Evolutionary conservation across 1,140 invertebrate species (phyloP).

Genomic region (Polypedilum vanderplanki): DNA sequence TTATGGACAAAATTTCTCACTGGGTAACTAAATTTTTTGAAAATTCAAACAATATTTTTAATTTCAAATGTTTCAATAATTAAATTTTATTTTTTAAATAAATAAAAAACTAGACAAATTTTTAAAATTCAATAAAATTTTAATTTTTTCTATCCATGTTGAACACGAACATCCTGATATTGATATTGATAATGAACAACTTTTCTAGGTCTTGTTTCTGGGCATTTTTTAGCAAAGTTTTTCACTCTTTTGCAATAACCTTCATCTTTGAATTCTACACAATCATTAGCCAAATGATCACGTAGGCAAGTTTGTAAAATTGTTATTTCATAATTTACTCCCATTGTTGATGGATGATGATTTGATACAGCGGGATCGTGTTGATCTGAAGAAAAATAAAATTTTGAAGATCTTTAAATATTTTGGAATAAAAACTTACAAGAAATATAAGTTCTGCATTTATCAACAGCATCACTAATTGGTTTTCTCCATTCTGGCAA

Average conservation of each 20-base stretch:
- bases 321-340: background rate
- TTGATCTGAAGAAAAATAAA: no score
- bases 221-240: background rate
- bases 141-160: background rate
- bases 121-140: background rate
- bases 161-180: background rate
- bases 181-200: background rate
- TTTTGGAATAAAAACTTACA: background rate
- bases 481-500: background rate
- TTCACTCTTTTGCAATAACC: background rate
- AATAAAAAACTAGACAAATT: no score
- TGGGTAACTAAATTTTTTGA: no score
- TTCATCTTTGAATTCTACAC: background rate
- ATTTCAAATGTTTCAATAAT: no score
- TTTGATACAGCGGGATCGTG: background rate
- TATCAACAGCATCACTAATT: background rate
- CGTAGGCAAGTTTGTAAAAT: background rate
- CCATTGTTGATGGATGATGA: background rate
- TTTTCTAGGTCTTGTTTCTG: background rate
- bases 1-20: no score
- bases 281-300: background rate
- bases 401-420: no score
- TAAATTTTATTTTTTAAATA: no score
- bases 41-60: no score
- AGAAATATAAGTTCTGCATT: background rate